Base-by-base conservation (phyloP, 2,113 vertebrate species). In the Stigmatopora argus region DNA sequence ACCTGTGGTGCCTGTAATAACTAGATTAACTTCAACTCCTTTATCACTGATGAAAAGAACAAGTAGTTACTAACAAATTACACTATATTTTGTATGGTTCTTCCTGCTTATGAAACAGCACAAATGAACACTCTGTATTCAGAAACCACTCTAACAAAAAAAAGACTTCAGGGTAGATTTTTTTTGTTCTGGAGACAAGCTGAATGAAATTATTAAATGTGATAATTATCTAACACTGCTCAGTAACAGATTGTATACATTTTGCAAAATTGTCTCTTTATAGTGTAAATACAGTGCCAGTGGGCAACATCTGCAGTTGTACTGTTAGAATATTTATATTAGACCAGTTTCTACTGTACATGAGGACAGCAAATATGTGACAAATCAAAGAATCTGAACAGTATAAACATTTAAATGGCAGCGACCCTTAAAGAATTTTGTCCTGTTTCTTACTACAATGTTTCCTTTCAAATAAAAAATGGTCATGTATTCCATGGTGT, bases 1-100 rank as follows among this genome's bases (percentile, higher is more conserved):
- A 87, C 85, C 87, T 73, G 72, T 72, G 78, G 85, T 87, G 80
- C 85, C 84, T 89, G 88, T 75, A 73, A 83, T 63, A 69, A 69
- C 74, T 41, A 41, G 38, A 41, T 41, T 64, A 70, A 67, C 19
- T 74, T 67, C 34, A 76, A 78, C 73, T 57, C 48, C 55, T 67
- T 19, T 59, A 52, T 60, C 69, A 53, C 48, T 49, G 55, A 64
- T 78, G 70, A 83, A 62, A 12, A 52, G 64, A 83, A 83, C 81
- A 78, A 86, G 69, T 62, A 86, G 69, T 62, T 61, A 77, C 52
- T 72, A n/a, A 77, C 59, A 41, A 41, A 60, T 19, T 58, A 44
- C 45, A 66, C 53, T 18, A 57, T 26, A 7, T 49, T 82, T 86
- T 77, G 34, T 79, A 83, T 15, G 34, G 62, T 77, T 83, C 78